Conservation (phyloP, 2,797 vertebrate species). For the Streptopelia turtur region DNA sequence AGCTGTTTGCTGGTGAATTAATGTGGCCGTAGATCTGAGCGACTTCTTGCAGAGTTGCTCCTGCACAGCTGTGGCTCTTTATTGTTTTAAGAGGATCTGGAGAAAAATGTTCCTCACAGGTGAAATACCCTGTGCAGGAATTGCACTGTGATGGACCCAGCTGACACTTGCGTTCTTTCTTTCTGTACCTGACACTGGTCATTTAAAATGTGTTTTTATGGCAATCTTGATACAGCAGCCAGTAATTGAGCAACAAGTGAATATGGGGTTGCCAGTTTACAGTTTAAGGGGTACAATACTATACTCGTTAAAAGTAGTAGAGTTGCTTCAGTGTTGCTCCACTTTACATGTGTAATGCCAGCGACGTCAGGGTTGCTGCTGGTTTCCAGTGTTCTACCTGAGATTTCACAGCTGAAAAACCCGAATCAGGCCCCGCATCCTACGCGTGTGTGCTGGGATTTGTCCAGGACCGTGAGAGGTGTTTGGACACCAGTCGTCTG, state of each 20-base stretch:
- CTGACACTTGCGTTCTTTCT: neutral
- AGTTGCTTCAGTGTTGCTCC: neutral
- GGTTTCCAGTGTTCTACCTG: neutral
- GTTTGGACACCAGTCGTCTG: neutral
- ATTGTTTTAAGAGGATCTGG: neutral
- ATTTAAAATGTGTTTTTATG: neutral
- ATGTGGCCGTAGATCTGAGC: conserved; percentile 17
- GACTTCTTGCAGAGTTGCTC: neutral
- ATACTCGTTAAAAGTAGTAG: neutral
- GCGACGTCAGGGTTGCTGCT: neutral
- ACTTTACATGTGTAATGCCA: neutral
- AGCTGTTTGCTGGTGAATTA: conserved; percentile 41
- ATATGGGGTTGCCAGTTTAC: neutral
- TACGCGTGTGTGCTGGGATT: neutral
- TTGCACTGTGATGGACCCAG: neutral
- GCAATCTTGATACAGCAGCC: neutral
- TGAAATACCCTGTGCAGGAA: neutral
- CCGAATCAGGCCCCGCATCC: neutral
- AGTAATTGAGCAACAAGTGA: neutral
- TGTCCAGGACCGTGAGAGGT: neutral
- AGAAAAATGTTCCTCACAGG: neutral
- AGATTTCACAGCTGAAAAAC: neutral
- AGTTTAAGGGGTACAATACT: neutral
- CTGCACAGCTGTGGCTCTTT: neutral
- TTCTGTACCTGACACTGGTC: neutral